Base-by-base conservation (phyloP, 1,140 invertebrate species). In the Asobara japonica region DNA sequence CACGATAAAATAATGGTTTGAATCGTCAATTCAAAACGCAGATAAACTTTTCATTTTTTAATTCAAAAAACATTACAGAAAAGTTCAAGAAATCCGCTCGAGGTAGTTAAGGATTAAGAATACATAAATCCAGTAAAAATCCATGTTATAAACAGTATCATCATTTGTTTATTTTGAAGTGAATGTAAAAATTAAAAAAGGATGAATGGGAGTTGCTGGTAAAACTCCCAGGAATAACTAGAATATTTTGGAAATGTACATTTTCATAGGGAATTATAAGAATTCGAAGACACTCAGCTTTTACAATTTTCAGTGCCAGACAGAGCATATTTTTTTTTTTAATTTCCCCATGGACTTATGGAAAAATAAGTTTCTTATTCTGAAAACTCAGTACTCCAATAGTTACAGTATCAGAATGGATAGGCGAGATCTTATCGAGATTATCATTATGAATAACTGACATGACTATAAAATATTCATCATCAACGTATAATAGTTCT, bases 71-170 rank as follows among this genome's bases (percentile, higher is more conserved):
- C 31, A 33, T 33, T 4, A 33, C 5, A 3, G n/a, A 41, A 13
- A n/a, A 41, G 11, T 13, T 41, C n/a, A n/a, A 41, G 11, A n/a
- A 41, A 41, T 41, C 36, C 11, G 10, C 36, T 11, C 36, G 11
- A 41, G 36, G 36, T 41, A 41, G n/a, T 41, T 41, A 2, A 41
- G 3, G 11, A n/a, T 6, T 11, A 45, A 5, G 18, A 45, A 45
- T 45, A 4, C 41, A 11, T 18, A 16, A 45, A 45, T 45, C n/a
- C 41, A 45, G 0, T 16, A 16, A 45, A 45, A 45, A 45, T 5
- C 4, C 41, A 5, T 36, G 64, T 56, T 74, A 69, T 69, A 71
- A 74, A 74, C 64, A 65, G 69, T 69, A 69, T 73, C 48, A 45
- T 45, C n/a, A 45, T 56, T 56, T 56, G 13, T 71, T 74, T 51